These are phyloP conservation scores for Tauraco erythrolophus DNA, from an alignment of 2,113 vertebrate species.

Conservation along the genomic window DNA sequence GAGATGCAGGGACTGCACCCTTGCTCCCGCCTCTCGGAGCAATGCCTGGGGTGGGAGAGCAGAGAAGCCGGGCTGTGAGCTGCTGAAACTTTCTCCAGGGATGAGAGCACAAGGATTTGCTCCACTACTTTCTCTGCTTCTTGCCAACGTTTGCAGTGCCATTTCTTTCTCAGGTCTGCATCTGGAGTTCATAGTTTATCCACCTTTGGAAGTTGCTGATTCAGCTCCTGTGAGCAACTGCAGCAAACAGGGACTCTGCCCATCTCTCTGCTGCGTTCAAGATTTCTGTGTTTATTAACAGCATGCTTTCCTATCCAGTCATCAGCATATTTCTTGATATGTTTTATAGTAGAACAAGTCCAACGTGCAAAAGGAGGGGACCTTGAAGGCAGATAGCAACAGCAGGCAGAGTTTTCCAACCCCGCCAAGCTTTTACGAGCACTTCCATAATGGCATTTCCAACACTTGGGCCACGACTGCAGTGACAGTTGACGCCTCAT, in stretches of 20 bases:
- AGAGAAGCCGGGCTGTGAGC: not conserved
- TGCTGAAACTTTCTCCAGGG: not conserved
- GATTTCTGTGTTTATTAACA: not conserved
- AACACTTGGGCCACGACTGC: not conserved
- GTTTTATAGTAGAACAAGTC: not conserved
- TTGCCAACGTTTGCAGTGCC: not conserved
- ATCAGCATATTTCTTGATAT: not conserved
- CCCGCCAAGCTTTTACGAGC: not conserved
- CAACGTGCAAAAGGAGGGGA: not conserved
- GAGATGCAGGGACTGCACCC: not conserved
- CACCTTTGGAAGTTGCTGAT: not conserved
- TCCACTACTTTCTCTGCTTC: not conserved
- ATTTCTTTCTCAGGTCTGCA: not conserved
- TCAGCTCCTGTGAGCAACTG: not conserved
- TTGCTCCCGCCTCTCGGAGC: fast-evolving
- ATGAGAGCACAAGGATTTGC: not conserved
- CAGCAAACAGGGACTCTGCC: not conserved
- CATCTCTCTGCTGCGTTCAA: not conserved
- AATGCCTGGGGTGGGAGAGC: not conserved
- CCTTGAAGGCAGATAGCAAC: not conserved
- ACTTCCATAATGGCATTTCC: slow-evolving; percentile 22
- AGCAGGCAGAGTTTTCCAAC: not conserved
- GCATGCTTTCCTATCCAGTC: not conserved
- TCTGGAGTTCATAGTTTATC: not conserved
- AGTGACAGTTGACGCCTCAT: not conserved